phyloP scores from a whole-genome alignment of 2,113 vertebrate species.

The Atlantisia rogersi region DNA sequence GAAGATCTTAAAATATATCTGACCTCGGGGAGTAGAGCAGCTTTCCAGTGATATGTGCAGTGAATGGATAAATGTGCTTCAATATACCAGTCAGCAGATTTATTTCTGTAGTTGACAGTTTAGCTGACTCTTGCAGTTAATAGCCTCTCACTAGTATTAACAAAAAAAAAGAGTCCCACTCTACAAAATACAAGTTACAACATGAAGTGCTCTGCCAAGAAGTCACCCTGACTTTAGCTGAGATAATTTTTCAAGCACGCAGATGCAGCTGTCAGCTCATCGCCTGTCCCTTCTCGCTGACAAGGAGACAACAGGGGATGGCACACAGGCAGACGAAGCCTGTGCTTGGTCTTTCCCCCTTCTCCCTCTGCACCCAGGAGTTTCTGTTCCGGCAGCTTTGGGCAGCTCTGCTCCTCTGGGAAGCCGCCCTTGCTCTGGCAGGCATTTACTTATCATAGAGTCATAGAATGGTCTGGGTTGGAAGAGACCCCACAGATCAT shows the following conservation, averaged over 20 bases:
- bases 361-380: background rate
- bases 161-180: background rate
- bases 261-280: background rate
- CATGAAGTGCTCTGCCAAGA: background rate
- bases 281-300: background rate
- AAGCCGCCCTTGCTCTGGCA: background rate
- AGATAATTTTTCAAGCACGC: background rate
- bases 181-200: background rate
- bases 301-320: background rate
- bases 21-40: background rate
- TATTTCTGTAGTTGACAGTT: constrained; percentile 13
- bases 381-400: background rate
- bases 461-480: too few relatives aligned
- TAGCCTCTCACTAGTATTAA: background rate
- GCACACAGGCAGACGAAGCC: accelerated
- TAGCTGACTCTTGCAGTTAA: constrained; percentile 19
- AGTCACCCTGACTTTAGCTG: background rate
- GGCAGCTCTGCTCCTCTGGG: background rate
- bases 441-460: background rate
- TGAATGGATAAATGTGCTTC: constrained; percentile 6
- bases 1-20: background rate
- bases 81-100: constrained; percentile 38
- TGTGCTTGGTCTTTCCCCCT: background rate
- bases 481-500: too few relatives aligned
- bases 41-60: background rate